A percentile compares a stretch with the other conserved stretches of the same genome.
phyloP scores from a whole-genome alignment of 2,888 invertebrate species.

The Leuctra nigra region DNA sequence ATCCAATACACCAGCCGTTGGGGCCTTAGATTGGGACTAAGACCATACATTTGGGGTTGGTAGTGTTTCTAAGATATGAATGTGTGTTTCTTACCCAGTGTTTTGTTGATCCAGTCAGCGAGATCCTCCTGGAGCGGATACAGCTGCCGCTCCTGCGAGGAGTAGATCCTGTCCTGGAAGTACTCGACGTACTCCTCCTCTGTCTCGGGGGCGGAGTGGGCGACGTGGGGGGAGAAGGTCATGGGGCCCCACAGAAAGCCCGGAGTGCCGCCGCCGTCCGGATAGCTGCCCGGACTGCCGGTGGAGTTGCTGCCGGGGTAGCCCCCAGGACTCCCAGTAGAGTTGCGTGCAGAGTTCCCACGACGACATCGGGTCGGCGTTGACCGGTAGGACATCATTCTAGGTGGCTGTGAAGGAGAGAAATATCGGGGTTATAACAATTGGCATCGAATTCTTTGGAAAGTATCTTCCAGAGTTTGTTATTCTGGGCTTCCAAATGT shows the following conservation, averaged over 20 bases:
- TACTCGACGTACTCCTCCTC: constrained; percentile 57
- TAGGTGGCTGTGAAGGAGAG: no score
- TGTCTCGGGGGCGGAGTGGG: constrained; percentile 31
- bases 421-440: no score
- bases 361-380: constrained; percentile 4
- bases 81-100: constrained; percentile 75
- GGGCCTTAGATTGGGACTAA: no score
- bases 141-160: constrained; percentile 70
- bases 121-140: constrained; percentile 80
- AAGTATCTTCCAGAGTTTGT: no score
- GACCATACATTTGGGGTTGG: no score
- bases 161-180: constrained; percentile 65
- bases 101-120: constrained; percentile 83
- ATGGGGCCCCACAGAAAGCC: constrained; percentile 10
- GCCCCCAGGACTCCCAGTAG: background rate
- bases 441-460: no score
- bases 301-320: background rate
- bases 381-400: constrained; percentile 2
- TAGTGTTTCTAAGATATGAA: no score
- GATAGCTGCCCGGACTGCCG: background rate
- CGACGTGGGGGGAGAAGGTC: background rate
- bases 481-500: no score
- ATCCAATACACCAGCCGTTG: no score
- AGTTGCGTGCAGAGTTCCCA: background rate
- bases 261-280: background rate